Percentiles rank a stretch among this genome's conserved stretches.
phyloP scores from a whole-genome alignment of 2,888 invertebrate genomes.

The Nyleta sp. region DNA sequence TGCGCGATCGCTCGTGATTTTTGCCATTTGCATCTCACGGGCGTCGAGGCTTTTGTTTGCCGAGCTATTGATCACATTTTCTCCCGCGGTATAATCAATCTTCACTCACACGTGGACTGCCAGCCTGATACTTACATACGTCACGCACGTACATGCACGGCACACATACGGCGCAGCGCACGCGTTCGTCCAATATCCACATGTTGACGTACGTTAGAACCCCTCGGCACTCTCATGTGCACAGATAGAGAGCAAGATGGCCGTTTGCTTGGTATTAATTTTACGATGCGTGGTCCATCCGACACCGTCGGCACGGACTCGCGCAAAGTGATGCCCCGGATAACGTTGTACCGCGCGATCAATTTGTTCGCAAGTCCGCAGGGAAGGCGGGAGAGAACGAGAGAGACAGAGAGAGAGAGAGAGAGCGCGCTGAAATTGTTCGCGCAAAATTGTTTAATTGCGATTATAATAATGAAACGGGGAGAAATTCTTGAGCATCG shows the following conservation, averaged over 20 bases:
- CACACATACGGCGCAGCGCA: conserved; percentile 50
- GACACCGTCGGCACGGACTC: conserved; percentile 42
- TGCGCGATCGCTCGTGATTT: conserved; percentile 71
- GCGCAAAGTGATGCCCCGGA: too few species aligned
- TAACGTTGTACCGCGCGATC: background rate
- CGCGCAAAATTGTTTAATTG: conserved; percentile 10
- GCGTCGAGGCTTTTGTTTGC: conserved; percentile 80
- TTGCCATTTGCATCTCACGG: conserved; percentile 80
- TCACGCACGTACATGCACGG: conserved; percentile 58
- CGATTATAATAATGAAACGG: background rate
- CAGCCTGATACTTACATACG: conserved; percentile 71
- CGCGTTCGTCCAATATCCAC: conserved; percentile 67
- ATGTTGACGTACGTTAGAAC: conserved; percentile 71
- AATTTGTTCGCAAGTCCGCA: too few species aligned
- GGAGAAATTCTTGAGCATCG: conserved; percentile 36
- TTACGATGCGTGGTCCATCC: conserved; percentile 72
- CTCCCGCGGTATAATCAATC: conserved; percentile 82
- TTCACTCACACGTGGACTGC: conserved; percentile 77
- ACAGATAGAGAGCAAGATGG: conserved; percentile 74
- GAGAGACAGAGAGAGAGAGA: too few species aligned
- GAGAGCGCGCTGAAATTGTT: too few species aligned
- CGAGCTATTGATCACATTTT: conserved; percentile 82
- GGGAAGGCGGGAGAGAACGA: too few species aligned
- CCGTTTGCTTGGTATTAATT: conserved; percentile 79
- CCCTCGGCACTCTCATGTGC: conserved; percentile 56